Base-by-base conservation (phyloP, 1,140 invertebrate genomes). In the Lithobius niger region DNA sequence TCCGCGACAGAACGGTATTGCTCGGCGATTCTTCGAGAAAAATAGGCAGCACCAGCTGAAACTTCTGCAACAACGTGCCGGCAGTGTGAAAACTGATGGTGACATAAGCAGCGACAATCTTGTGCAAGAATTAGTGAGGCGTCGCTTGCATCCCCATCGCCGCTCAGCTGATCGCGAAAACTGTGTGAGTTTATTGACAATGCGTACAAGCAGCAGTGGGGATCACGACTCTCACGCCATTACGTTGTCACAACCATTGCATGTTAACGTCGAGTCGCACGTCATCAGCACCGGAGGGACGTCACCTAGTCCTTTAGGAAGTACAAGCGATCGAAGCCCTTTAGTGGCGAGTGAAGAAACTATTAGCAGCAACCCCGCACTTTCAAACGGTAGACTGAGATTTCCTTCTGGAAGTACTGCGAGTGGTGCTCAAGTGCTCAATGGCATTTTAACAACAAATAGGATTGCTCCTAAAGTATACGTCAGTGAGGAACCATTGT, bases 21-120 rank as follows among this genome's bases (percentile, higher is more conserved):
- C 90, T 79, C 87, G 57, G 90, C 88, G 63, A 93, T 92, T 69
- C 93, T 93, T 67, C 86, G 88, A 57, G 90, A 88, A 64, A 86
- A 91, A 53, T 53, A 27, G 52, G 3, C 28, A 36, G 31, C 52
- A 53, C 13, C 52, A 43, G 22, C 6, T 43, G n/a, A 53, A 40
- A 53, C 16, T 53, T n/a, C 10, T 22, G 6, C 52, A 53, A n/a
- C 28, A 26, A 10, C 49, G 22, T 19, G 22, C 31, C n/a, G 31
- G 19, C 44, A 47, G 22, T 15, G 6, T 18, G 31, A 40, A 47
- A 6, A 47, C 44, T 6, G 44, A 47, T 47, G 44, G 44, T 21
- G 44, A 19, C 6, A 10, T 18, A 10, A 47, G 44, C 19, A 47
- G 44, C 19, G 44, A 22, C 44, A 22, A 19, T 47, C 6, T 19